phyloP scores from a whole-genome alignment of 2,113 vertebrate species.

The Tachysurus vachellii region DNA sequence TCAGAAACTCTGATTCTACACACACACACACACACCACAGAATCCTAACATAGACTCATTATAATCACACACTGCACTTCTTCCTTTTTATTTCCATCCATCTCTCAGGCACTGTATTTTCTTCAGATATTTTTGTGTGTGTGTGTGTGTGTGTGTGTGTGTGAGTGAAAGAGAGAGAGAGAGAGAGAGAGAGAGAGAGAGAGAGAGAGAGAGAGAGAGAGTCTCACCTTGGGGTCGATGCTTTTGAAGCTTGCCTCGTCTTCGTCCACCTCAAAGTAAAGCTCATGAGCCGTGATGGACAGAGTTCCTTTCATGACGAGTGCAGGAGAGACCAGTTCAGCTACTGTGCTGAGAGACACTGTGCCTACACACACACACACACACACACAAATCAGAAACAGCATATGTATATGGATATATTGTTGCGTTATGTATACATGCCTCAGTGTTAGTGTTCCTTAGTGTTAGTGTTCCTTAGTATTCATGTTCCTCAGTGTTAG shows the following conservation, averaged over 20 bases:
- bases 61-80: neutral
- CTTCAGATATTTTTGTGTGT: neutral
- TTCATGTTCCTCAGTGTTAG: neutral
- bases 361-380: conserved; percentile 77
- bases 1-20: neutral
- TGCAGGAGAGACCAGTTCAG: conserved; percentile 91
- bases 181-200: neutral
- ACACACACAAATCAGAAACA: neutral
- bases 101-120: neutral
- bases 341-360: conserved; percentile 86
- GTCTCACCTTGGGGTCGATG: conserved; percentile 89
- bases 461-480: neutral
- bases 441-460: neutral
- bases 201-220: neutral
- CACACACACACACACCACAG: neutral
- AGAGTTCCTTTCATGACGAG: conserved; percentile 87
- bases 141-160: neutral
- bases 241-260: conserved; percentile 92
- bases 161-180: no score
- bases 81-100: neutral
- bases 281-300: conserved; percentile 91
- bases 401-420: neutral
- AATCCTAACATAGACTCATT: neutral
- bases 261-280: conserved; percentile 98
- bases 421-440: neutral